Base-by-base conservation (phyloP, 2,113 vertebrate species). In the Thunnus maccoyii region DNA sequence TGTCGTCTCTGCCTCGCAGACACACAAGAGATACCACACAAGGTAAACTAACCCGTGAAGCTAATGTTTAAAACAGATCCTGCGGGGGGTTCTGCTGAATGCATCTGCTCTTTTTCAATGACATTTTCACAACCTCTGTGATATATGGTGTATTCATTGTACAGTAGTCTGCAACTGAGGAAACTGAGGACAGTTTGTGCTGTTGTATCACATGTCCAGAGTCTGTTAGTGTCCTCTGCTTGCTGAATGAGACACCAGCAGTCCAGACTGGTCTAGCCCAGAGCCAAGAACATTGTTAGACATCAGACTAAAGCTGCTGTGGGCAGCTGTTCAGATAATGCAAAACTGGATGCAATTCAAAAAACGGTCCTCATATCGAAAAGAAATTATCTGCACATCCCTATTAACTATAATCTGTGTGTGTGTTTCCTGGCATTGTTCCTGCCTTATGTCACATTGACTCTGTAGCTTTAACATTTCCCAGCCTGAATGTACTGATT, bases 61-160 rank as follows among this genome's bases (percentile, higher is more conserved):
- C 82, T 89, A 86, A 93, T 90, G 57, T 13, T 83, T 84, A 70
- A 88, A 91, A 72, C 92, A 93, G 92, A 83, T 66, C 25, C 20
- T 67, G 2, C 58, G 12, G 18, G 0, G 51, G 22, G 22, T 22
- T 83, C 88, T 92, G 92, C 63, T 84, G 48, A 65, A 76, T 22
- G 54, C 84, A 90, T 93, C 82, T 79, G 77, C 27, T 80, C 71
- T 1, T 68, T 69, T 75, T 75, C 71, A 17, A 25, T 13, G 76
- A 72, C 82, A 74, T 62, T 48, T 77, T 70, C 54, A 18, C n/a
- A 65, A 50, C 71, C 58, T 32, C 12, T 41, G 63, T 72, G 72
- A 87, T 87, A 54, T 56, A 88, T 20, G 10, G 48, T 30, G 4
- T 44, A 3, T 60, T 61, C 66, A 41, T 14, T 15, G 58, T 52